Base-by-base conservation (phyloP, 1,140 invertebrate species). In the Danaus plexippus region DNA sequence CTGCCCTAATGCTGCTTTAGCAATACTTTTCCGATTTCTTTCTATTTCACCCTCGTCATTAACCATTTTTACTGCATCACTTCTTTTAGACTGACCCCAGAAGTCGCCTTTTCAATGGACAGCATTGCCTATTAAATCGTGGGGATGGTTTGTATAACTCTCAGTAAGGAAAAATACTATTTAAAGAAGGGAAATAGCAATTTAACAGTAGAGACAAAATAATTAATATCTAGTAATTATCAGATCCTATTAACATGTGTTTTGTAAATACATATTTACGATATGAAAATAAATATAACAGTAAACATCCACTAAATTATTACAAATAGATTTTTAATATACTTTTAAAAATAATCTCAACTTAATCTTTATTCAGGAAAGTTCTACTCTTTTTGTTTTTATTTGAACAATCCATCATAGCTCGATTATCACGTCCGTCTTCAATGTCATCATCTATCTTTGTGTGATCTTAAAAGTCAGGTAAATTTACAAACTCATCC, bases 1-100 rank as follows among this genome's bases (percentile, higher is more conserved):
- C 50, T 54, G 52, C 56, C 56, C 54, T 57, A 62, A 64, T 65
- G 52, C 44, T 62, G 56, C 63, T 64, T 63, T 71, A 50, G 63
- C 64, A 70, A 72, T 69, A 64, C 58, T 59, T 64, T 71, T 66
- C 70, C 69, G 66, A 61, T 64, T 73, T 65, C 73, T 70, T 69
- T 70, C 62, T 61, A 45, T 50, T 55, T 61, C 61, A 61, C 67
- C 69, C 69, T 58, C 57, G 58, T 63, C 65, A 77, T 77, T 77
- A 75, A 73, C 65, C 65, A 69, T 68, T 70, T 65, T 64, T 75
- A 68, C 69, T 67, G 64, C 67, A 61, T 61, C 57, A 66, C 58
- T 66, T 69, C 69, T 72, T 71, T 74, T 54, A 54, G 57, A 60
- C 61, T 73, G 63, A 69, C 67, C 71, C 66, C 64, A 64, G 66